phyloP scores from a whole-genome alignment of 2,113 vertebrate species.

The Anhinga rufa region DNA sequence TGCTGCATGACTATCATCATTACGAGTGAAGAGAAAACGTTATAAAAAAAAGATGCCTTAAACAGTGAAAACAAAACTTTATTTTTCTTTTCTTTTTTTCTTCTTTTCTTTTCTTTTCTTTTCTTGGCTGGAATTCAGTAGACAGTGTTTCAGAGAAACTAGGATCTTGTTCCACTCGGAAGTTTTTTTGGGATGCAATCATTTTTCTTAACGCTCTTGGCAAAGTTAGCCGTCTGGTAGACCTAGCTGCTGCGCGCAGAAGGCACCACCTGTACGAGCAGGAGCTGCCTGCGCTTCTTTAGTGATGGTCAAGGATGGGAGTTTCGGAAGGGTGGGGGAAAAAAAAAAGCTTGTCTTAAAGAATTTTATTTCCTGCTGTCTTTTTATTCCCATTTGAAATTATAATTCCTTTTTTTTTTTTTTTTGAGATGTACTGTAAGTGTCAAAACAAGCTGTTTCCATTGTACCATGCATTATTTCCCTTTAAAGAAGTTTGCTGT shows the following conservation, averaged over 20 bases:
- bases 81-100: neutral
- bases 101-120: conserved; percentile 36
- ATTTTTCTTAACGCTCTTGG: conserved; percentile 51
- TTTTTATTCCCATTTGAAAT: conserved; percentile 31
- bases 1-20: conserved; percentile 86
- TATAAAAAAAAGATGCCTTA: conserved; percentile 82
- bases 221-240: conserved; percentile 57
- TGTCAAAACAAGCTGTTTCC: conserved; percentile 74
- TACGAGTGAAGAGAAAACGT: conserved; percentile 76
- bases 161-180: conserved; percentile 61
- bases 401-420: conserved; percentile 10
- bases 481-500: conserved; percentile 71
- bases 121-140: conserved; percentile 66
- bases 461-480: conserved; percentile 74
- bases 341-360: conserved; percentile 4
- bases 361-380: conserved; percentile 41
- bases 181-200: conserved; percentile 52
- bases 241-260: conserved; percentile 62
- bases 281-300: conserved; percentile 54
- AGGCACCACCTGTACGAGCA: conserved; percentile 59
- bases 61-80: conserved; percentile 68
- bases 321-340: conserved; percentile 40
- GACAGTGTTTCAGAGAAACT: conserved; percentile 67
- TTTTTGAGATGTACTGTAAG: conserved; percentile 74
- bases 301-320: conserved; percentile 60